phyloP scores from a whole-genome alignment of 2,113 vertebrate genomes.

The Thalassarche chlororhynchos region DNA sequence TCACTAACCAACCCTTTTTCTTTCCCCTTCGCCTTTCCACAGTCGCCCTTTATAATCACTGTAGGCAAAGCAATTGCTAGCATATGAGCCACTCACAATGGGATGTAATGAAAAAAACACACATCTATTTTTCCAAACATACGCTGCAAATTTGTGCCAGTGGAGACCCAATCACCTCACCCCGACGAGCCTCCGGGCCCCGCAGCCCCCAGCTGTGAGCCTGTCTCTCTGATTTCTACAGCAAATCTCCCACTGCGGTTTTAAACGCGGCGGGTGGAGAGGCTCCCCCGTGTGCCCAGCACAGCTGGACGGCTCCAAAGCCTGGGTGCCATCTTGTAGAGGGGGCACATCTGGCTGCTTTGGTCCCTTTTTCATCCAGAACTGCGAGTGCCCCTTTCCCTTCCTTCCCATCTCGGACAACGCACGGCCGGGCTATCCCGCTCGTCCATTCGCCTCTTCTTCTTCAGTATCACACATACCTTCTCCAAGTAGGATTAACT shows the following conservation, averaged over 20 bases:
- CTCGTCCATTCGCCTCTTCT: not conserved
- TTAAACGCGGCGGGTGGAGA: no score
- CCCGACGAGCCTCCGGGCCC: not conserved
- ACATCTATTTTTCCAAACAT: fast-evolving
- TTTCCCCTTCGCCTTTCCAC: not conserved
- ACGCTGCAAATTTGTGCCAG: not conserved
- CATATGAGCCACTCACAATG: not conserved
- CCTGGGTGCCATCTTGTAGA: fast-evolving
- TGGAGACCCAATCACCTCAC: not conserved
- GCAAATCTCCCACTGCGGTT: not conserved
- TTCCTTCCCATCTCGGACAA: no score
- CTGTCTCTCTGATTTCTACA: fast-evolving
- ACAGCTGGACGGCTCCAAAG: not conserved
- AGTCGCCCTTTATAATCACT: not conserved
- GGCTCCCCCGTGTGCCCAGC: no score
- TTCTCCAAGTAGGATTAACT: not conserved
- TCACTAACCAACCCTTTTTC: not conserved
- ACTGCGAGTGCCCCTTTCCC: no score
- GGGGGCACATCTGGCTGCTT: not conserved
- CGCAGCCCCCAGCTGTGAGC: not conserved
- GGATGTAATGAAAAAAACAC: fast-evolving
- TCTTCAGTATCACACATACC: not conserved
- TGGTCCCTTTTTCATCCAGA: not conserved
- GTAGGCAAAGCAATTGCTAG: not conserved
- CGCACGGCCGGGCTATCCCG: fast-evolving